A percentile compares a stretch with the other conserved stretches of the same genome.
Evolutionary conservation across 2,113 vertebrate genomes (phyloP).

Genomic region (Hypanus sabinus): DNA sequence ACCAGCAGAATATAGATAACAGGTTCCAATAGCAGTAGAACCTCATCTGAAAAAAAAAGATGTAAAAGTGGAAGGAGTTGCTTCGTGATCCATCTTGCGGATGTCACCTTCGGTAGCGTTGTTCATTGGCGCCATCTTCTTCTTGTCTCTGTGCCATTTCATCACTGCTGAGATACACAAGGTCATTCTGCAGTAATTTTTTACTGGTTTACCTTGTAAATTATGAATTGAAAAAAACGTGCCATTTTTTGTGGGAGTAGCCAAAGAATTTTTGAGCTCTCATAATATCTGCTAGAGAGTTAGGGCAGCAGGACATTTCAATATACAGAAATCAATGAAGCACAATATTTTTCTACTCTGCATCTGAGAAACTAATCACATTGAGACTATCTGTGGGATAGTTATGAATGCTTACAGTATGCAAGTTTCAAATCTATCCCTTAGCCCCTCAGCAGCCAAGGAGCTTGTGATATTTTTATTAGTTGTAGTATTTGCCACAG

Average conservation of each 20-base stretch:
- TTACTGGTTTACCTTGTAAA: background rate
- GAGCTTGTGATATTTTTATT: background rate
- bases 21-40: too few relatives aligned
- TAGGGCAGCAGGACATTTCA: background rate
- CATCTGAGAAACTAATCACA: background rate
- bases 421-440: background rate
- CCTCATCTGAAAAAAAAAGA: too few relatives aligned
- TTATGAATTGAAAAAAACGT: background rate
- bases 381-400: background rate
- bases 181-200: background rate
- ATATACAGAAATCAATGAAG: background rate
- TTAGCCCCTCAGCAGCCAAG: too few relatives aligned
- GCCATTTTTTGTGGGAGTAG: background rate
- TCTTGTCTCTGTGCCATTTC: background rate
- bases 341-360: background rate
- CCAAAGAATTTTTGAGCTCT: background rate
- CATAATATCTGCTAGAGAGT: background rate
- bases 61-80: too few relatives aligned
- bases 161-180: background rate
- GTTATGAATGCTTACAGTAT: background rate
- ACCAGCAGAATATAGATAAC: too few relatives aligned
- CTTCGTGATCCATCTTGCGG: too few relatives aligned
- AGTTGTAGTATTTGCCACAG: background rate
- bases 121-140: too few relatives aligned
- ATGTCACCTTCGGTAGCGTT: too few relatives aligned